These are phyloP conservation scores for Protonemura montana DNA, from an alignment of 2,888 invertebrate species.

Conservation along the genomic window DNA sequence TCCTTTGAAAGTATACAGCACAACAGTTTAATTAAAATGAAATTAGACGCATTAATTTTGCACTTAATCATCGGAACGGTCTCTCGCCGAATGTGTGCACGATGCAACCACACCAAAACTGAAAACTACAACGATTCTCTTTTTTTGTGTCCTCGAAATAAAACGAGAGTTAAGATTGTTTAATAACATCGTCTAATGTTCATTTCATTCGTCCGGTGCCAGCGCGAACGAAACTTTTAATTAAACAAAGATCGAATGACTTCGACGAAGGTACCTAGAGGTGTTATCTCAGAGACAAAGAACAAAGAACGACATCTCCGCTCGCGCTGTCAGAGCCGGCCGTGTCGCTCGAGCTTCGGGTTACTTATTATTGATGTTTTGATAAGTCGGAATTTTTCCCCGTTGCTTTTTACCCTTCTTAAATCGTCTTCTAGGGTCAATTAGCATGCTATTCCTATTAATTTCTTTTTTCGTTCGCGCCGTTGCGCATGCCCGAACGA, in stretches of 20 bases:
- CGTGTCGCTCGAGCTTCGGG: not conserved
- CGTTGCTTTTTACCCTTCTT: slow-evolving; percentile 7
- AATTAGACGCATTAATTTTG: not conserved
- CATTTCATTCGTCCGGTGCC: no score
- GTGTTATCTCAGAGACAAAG: no score
- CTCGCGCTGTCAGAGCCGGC: no score
- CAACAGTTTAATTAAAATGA: slow-evolving; percentile 2
- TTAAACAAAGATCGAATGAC: no score
- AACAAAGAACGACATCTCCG: no score
- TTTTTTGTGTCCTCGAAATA: no score
- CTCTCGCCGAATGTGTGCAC: not conserved
- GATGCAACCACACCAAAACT: not conserved
- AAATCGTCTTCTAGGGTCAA: not conserved
- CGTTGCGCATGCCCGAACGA: not conserved
- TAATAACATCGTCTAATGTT: no score
- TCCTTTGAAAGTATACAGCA: not conserved
- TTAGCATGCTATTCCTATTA: slow-evolving; percentile 4
- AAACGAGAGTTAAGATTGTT: no score
- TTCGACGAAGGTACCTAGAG: no score
- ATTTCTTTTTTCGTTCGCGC: not conserved
- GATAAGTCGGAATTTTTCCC: not conserved
- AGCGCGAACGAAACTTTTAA: no score
- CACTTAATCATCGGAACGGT: not conserved
- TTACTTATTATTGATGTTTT: slow-evolving; percentile 3
- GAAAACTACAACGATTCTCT: no score